Evolutionary conservation across 1,140 invertebrate species (phyloP).

Genomic region (Drosophila mojavensis): DNA sequence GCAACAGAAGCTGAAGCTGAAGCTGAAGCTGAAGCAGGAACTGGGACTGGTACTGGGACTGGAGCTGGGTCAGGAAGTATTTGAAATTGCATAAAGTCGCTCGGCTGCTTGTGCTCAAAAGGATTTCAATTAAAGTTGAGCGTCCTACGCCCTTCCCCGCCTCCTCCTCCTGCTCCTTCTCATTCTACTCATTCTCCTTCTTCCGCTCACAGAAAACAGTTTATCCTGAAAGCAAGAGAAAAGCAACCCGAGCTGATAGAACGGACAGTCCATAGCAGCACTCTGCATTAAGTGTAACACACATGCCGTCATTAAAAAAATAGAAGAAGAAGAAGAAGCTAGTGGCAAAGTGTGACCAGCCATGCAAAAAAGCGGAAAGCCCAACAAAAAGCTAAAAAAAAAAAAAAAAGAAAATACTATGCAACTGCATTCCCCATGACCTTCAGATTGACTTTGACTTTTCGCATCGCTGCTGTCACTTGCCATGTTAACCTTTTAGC

Average conservation of each 20-base stretch:
- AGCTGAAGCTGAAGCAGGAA: constrained; percentile 2
- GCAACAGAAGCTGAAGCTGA: constrained; percentile 10
- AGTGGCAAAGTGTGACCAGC: not conserved
- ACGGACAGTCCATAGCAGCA: not conserved
- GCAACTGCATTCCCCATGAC: not conserved
- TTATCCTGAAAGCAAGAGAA: not conserved
- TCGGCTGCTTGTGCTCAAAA: constrained; percentile 55
- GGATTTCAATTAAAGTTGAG: constrained; percentile 77
- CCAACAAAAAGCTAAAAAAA: not conserved
- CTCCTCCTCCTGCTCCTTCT: not conserved
- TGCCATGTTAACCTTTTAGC: too few relatives aligned
- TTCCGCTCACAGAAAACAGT: not conserved
- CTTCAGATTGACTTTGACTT: not conserved
- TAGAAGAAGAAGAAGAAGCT: not conserved
- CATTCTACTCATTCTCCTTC: too few relatives aligned
- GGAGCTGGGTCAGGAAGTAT: constrained; percentile 62
- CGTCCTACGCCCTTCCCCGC: not conserved
- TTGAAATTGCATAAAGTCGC: constrained; percentile 75
- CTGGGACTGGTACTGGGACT: not conserved
- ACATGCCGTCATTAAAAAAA: constrained; percentile 2
- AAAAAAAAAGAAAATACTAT: not conserved
- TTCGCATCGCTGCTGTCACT: not conserved
- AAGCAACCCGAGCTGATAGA: not conserved
- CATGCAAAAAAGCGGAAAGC: not conserved
- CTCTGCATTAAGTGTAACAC: not conserved